A percentile compares a stretch with the other conserved stretches of the same genome.
phyloP scores from a whole-genome alignment of 2,888 invertebrate species.

The Agrochola litura region DNA sequence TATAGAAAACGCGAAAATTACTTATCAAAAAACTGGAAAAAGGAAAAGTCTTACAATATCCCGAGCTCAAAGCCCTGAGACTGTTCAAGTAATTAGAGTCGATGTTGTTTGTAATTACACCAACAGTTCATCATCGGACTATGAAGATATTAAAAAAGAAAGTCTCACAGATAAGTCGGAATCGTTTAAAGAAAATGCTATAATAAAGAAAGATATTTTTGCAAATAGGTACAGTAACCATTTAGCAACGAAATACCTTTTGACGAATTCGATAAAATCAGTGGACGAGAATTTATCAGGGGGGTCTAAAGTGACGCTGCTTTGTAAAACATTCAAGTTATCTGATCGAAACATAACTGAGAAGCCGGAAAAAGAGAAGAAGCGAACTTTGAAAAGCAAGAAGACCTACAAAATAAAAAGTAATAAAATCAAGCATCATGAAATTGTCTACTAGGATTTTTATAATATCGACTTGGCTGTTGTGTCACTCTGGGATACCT shows the following conservation, averaged over 20 bases:
- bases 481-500: background rate
- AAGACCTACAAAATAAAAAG: constrained; percentile 48
- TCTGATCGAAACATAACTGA: constrained; percentile 73
- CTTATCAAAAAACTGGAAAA: constrained; percentile 80
- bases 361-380: constrained; percentile 57
- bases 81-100: constrained; percentile 87
- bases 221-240: constrained; percentile 79
- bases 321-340: constrained; percentile 86
- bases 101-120: constrained; percentile 86
- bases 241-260: constrained; percentile 82
- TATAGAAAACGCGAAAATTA: constrained; percentile 77
- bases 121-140: constrained; percentile 72
- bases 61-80: constrained; percentile 85
- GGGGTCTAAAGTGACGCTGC: constrained; percentile 85
- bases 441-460: constrained; percentile 30
- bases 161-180: constrained; percentile 42
- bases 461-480: background rate
- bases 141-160: constrained; percentile 73
- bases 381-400: constrained; percentile 47
- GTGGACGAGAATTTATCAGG: constrained; percentile 83
- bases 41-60: constrained; percentile 87
- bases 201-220: constrained; percentile 75
- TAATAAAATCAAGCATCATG: constrained; percentile 35
- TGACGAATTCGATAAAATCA: constrained; percentile 84
- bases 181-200: constrained; percentile 66